Base-by-base conservation (phyloP, 2,113 vertebrate species). In the Pleuronectes platessa region DNA sequence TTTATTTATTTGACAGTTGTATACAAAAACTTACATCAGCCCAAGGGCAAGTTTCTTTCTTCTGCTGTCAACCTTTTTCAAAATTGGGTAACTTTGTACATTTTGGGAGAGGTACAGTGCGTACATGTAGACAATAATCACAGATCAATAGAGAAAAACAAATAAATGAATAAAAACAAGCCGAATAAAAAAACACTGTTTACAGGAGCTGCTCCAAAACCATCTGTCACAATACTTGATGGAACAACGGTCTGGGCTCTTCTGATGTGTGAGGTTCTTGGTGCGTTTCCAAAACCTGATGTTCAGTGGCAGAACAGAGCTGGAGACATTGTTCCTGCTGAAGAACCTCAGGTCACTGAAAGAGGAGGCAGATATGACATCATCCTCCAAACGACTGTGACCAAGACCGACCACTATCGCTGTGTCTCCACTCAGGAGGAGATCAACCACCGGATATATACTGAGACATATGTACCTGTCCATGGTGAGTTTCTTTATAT, bases 191-290 rank as follows among this genome's bases (percentile, higher is more conserved):
- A 0, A 27, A 27, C 26, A 2, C 26, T 27, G 26, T 27, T 27
- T 27, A 27, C 26, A 27, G 26, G 68, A 49, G 7, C 62, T 21
- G 49, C 65, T 68, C 31, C 49, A 55, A 2, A 54, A 1, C 65
- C 65, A 27, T 27, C 26, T 27, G 26, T 4, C 26, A 3, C 26
- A 6, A 7, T 0, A 5, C 60, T 64, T 18, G 0, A 14, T 1
- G 0, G 1, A 3, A 62, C 68, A 20, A 1, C 56, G 0, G 10
- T 51, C 1, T 0, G 49, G 3, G 0, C 0, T 0, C 37, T 2
- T n/a, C 37, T 82, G n/a, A 27, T 61, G 23, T 77, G 79, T 76
- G 13, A 5, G 0, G 68, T 77, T 17, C 6, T 0, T 12, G 74
- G 40, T 0, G 37, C 23, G 21, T 62, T 3, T 59, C 62, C 63